phyloP scores from a whole-genome alignment of 2,113 vertebrate species.

The Oophaga pumilio region DNA sequence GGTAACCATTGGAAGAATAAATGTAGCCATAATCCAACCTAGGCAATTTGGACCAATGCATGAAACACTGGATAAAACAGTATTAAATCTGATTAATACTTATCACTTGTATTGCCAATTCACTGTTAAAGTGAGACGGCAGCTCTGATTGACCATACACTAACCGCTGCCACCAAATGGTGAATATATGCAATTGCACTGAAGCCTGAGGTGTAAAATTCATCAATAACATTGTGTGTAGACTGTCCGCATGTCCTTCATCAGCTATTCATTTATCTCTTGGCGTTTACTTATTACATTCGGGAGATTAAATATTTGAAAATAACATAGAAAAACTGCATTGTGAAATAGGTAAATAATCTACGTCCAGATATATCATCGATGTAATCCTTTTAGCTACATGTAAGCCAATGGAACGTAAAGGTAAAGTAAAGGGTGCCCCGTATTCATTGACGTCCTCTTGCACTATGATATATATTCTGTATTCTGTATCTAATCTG shows the following conservation, averaged over 20 bases:
- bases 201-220: neutral
- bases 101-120: neutral
- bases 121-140: neutral
- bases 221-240: neutral
- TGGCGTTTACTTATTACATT: neutral
- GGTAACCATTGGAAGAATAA: too few species aligned
- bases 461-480: neutral
- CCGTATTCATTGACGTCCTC: neutral
- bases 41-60: neutral
- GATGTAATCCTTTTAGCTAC: neutral
- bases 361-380: neutral
- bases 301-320: neutral
- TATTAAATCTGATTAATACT: neutral
- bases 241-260: neutral
- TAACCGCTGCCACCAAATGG: neutral
- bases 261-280: neutral
- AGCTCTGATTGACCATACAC: neutral
- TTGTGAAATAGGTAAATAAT: neutral
- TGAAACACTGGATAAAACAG: neutral
- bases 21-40: neutral
- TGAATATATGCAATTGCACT: neutral
- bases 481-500: neutral
- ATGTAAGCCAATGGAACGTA: neutral
- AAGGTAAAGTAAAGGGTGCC: too few species aligned
- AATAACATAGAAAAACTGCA: neutral